Evolutionary conservation across 2,113 vertebrate species (phyloP).

Genomic region (Vombatus ursinus): DNA sequence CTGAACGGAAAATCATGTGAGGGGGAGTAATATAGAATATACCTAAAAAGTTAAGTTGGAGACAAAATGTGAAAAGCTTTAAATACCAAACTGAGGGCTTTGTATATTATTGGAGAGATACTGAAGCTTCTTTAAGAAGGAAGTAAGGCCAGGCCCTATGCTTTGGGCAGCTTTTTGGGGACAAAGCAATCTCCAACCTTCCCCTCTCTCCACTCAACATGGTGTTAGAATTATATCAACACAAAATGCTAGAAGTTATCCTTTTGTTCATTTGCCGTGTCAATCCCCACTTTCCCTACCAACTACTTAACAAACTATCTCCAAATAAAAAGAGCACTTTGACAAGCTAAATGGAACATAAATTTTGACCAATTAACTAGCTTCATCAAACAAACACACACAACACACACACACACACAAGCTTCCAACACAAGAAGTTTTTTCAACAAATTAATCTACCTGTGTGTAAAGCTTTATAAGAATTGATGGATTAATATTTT

Average conservation of each 20-base stretch:
- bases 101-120: not conserved
- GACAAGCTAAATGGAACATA: constrained; percentile 38
- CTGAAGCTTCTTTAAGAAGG: not conserved
- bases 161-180: not conserved
- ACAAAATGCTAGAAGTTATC: not conserved
- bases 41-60: not conserved
- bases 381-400: constrained; percentile 1
- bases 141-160: not conserved
- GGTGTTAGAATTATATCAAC: not conserved
- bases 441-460: constrained; percentile 82
- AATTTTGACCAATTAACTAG: constrained; percentile 42
- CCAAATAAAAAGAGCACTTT: not conserved
- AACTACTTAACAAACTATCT: not conserved
- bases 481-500: constrained; percentile 85
- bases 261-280: not conserved
- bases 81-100: not conserved
- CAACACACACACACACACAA: not conserved
- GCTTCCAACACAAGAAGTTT: constrained; percentile 17
- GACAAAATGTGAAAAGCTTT: not conserved
- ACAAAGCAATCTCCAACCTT: not conserved
- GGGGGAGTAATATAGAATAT: not conserved
- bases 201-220: not conserved
- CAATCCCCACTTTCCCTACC: not conserved
- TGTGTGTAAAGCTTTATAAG: constrained; percentile 94
- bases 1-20: not conserved